Evolutionary conservation across 2,888 invertebrate species (phyloP).

Genomic region (Rhaphigaster nebulosa): DNA sequence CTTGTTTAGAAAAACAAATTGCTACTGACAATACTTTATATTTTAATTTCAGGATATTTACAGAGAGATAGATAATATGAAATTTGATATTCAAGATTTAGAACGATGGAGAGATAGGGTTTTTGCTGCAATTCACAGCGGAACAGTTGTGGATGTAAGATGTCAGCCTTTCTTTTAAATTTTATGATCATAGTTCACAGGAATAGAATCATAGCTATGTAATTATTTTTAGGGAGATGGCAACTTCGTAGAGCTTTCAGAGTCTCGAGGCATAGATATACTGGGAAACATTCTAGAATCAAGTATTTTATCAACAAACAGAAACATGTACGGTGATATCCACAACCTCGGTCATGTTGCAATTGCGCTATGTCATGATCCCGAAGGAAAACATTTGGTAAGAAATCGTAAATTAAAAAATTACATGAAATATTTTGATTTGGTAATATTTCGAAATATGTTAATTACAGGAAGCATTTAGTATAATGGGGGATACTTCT

Average conservation of each 20-base stretch:
- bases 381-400: conserved; percentile 81
- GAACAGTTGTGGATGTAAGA: conserved; percentile 74
- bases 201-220: not conserved
- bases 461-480: conserved; percentile 78
- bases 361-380: conserved; percentile 84
- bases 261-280: conserved; percentile 80
- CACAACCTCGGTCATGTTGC: conserved; percentile 88
- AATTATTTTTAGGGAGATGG: conserved; percentile 73
- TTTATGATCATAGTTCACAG: not conserved
- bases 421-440: not conserved
- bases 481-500: conserved; percentile 86
- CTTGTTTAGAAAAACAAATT: too few species aligned
- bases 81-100: conserved; percentile 78
- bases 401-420: conserved; percentile 61
- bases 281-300: conserved; percentile 87
- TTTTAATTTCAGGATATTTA: conserved; percentile 73
- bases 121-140: conserved; percentile 78
- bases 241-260: conserved; percentile 74
- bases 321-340: conserved; percentile 80
- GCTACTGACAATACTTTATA: not conserved
- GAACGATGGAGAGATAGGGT: conserved; percentile 84
- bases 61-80: conserved; percentile 78
- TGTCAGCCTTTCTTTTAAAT: not conserved
- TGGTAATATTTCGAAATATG: not conserved
- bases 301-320: conserved; percentile 78